A percentile compares a stretch with the other conserved stretches of the same genome.
These are phyloP conservation scores for Diceros bicornis DNA, from an alignment of 2,797 vertebrate species.

Conservation along the genomic window DNA sequence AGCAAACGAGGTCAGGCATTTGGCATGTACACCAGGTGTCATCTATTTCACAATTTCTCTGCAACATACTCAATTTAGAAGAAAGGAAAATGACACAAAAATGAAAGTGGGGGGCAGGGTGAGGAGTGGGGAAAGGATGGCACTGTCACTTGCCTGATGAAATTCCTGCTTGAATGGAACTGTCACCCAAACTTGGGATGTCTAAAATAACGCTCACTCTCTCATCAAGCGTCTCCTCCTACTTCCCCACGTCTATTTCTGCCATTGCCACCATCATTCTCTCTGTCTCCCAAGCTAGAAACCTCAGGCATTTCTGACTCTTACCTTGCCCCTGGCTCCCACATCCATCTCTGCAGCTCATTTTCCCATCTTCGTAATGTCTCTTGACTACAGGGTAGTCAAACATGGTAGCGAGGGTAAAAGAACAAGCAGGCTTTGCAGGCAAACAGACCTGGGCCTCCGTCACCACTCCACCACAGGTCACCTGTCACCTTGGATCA, in stretches of 20 bases:
- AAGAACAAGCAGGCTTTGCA: background rate
- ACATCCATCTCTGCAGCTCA: background rate
- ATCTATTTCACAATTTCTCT: constrained; percentile 60
- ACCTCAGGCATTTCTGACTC: background rate
- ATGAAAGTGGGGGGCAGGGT: constrained; percentile 8
- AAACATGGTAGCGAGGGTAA: background rate
- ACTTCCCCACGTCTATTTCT: background rate
- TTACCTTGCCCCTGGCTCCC: background rate
- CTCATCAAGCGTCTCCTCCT: background rate
- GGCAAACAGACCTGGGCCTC: background rate
- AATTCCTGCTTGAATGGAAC: constrained; percentile 65
- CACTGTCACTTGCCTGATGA: constrained; percentile 52
- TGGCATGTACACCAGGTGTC: constrained; percentile 21
- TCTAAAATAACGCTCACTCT: background rate
- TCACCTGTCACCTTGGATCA: background rate
- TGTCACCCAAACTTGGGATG: constrained; percentile 51
- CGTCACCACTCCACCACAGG: background rate
- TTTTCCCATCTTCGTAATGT: background rate
- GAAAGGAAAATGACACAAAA: constrained; percentile 72
- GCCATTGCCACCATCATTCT: background rate
- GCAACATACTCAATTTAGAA: constrained; percentile 70
- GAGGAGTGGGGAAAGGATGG: background rate
- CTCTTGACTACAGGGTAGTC: background rate
- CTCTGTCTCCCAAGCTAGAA: background rate
- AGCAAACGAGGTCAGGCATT: constrained; percentile 67